These are phyloP conservation scores for Anguilla anguilla DNA, from an alignment of 2,797 vertebrate genomes.

Conservation along the genomic window DNA sequence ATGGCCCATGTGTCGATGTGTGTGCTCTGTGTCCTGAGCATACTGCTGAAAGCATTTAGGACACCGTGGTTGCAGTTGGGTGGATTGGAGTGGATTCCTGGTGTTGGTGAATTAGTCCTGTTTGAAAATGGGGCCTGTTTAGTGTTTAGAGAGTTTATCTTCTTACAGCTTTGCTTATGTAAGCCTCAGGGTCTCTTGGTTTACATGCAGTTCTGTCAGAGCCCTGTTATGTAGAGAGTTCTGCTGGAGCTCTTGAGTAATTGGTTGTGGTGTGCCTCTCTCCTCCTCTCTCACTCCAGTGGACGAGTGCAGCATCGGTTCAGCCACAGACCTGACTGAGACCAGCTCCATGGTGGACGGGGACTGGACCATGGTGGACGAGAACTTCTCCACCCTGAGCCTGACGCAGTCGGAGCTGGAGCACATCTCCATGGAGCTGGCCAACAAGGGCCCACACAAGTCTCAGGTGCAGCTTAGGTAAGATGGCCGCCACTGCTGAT, in stretches of 20 bases:
- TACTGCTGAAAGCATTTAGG: neutral
- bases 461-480: slow-evolving; percentile 96
- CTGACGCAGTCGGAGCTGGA: slow-evolving; percentile 94
- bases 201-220: neutral
- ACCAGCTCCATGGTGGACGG: slow-evolving; percentile 96
- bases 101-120: neutral
- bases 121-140: neutral
- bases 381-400: slow-evolving; percentile 88
- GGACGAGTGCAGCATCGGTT: slow-evolving; percentile 96
- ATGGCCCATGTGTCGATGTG: neutral
- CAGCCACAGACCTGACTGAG: slow-evolving; percentile 96
- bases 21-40: neutral
- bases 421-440: slow-evolving; percentile 95
- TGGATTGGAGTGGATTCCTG: neutral
- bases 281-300: slow-evolving; percentile 62
- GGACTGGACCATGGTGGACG: slow-evolving; percentile 97
- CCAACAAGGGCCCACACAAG: slow-evolving; percentile 95
- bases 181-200: neutral
- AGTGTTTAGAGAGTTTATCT: neutral
- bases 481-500: slow-evolving; percentile 42
- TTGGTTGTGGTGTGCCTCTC: neutral
- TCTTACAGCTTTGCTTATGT: neutral
- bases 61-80: neutral
- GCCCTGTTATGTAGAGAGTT: neutral
- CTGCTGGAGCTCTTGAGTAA: neutral